Percentiles rank a stretch among this genome's conserved stretches.
Conservation (phyloP, 64 coral and sea anemone species). For the Actinia tenebrosa region DNA sequence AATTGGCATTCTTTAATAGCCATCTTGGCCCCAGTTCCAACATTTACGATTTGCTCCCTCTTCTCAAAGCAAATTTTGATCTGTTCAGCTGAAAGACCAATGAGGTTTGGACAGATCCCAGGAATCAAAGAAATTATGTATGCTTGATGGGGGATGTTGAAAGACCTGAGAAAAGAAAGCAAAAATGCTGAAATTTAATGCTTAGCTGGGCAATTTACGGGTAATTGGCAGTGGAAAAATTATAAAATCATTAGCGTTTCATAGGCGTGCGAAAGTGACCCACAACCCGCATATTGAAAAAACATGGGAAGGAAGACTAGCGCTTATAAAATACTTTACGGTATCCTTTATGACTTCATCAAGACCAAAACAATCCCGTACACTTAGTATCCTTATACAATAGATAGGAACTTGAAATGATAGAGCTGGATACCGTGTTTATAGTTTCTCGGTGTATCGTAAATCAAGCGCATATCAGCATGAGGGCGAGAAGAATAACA, state of each 20-base stretch:
- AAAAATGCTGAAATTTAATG: neutral
- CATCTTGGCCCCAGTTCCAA: conserved; percentile 33
- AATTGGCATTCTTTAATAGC: conserved; percentile 33
- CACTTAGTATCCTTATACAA: neutral
- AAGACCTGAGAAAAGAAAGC: conserved; percentile 44
- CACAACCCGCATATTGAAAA: neutral
- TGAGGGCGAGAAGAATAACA: neutral
- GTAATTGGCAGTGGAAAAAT: conserved; percentile 34
- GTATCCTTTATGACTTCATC: neutral
- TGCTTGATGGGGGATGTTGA: conserved; percentile 33
- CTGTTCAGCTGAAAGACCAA: conserved; percentile 18
- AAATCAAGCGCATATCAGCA: neutral
- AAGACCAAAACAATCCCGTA: neutral
- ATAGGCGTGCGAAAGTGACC: conserved; percentile 23
- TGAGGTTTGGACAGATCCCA: neutral
- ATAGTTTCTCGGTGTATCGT: neutral
- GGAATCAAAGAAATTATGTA: conserved; percentile 3
- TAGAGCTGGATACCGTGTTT: neutral
- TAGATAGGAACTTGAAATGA: neutral
- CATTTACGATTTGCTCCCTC: conserved; percentile 4
- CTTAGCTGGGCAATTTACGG: conserved; percentile 46
- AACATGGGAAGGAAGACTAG: conserved; percentile 7
- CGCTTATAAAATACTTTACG: neutral
- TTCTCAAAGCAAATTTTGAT: neutral
- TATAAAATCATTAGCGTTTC: conserved; percentile 40